Evolutionary conservation across 53 echinoderm and acorn worm genomes (phyloP), one percentile per base, ranked within the genome.

Genomic region (Holothuria leucospilota): DNA sequence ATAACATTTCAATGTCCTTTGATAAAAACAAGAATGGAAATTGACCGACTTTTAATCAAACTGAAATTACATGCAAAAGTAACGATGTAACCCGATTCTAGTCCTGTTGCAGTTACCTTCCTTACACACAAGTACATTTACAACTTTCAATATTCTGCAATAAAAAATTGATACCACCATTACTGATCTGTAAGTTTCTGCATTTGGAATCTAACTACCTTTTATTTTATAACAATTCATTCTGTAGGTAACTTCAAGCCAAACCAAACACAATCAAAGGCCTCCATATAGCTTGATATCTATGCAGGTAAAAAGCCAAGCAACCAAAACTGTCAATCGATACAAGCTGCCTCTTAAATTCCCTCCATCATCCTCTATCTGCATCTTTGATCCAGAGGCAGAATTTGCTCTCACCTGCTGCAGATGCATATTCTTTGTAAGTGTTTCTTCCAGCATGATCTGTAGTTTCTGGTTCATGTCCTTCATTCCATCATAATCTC

Each of bases 401-500:
- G 56, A 56, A 56, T 52, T 52, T 52, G 52, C 52, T 41, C 89
- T 63, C 28, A 96, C 97, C 97, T 96, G 89, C 62, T 95, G 94
- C 29, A 96, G 82, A 63, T 96, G 97, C 95, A 96, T 91, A 85
- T 96, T 96, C 66, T 96, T 96, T n/a, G 97, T 96, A 38, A 96
- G 81, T 25, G 97, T 96, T 74, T 96, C 97, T 59, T 96, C 97
- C 71, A 96, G 85, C 95, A 96, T 96, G 41, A 93, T 56, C 74
- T 96, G 97, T n/a, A 96, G 86, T 73, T 96, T 96, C 85, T 93
- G 93, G 79, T 96, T 96, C 94, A 96, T 93, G 66, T 95, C 95
- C 40, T 82, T 87, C 78, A 87, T 90, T 11, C 59, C 81, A 51
- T 93, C 93, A 20, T 61, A 86, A 56, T 91, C 89, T 30, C 84